These are phyloP conservation scores for Sericinus montela DNA, from an alignment of 2,888 invertebrate genomes.

Conservation along the genomic window DNA sequence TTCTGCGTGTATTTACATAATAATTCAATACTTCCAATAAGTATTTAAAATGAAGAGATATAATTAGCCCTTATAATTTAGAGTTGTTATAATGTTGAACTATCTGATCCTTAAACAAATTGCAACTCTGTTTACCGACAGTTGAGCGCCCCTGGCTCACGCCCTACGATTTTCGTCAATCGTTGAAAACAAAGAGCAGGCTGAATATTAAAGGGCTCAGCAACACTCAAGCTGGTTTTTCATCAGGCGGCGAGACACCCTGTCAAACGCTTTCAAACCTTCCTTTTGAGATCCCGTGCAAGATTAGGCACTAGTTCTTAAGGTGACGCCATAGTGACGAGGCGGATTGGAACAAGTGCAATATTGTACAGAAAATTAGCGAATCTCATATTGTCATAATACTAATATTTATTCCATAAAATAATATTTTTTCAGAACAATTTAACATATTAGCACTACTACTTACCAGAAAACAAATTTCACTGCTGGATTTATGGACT, in stretches of 20 bases:
- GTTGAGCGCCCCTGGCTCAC: constrained; percentile 30
- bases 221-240: constrained; percentile 69
- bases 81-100: too few relatives aligned
- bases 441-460: too few relatives aligned
- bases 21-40: too few relatives aligned
- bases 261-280: constrained; percentile 60
- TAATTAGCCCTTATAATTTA: too few relatives aligned
- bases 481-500: too few relatives aligned
- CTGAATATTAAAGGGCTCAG: constrained; percentile 69
- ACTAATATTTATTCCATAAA: too few relatives aligned
- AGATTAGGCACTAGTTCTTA: constrained; percentile 76
- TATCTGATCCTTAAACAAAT: constrained; percentile 45
- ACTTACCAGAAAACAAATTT: too few relatives aligned
- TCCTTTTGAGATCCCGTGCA: constrained; percentile 73
- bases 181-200: constrained; percentile 64
- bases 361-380: not conserved
- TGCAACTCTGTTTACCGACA: constrained; percentile 28
- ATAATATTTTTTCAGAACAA: too few relatives aligned
- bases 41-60: too few relatives aligned
- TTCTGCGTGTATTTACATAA: too few relatives aligned
- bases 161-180: constrained; percentile 71
- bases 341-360: constrained; percentile 20
- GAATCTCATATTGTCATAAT: too few relatives aligned
- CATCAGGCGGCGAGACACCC: constrained; percentile 69
- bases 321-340: constrained; percentile 49